Evolutionary conservation across 2,797 vertebrate species (phyloP), one percentile per base, ranked within the genome.

Genomic region (Morelia viridis): DNA sequence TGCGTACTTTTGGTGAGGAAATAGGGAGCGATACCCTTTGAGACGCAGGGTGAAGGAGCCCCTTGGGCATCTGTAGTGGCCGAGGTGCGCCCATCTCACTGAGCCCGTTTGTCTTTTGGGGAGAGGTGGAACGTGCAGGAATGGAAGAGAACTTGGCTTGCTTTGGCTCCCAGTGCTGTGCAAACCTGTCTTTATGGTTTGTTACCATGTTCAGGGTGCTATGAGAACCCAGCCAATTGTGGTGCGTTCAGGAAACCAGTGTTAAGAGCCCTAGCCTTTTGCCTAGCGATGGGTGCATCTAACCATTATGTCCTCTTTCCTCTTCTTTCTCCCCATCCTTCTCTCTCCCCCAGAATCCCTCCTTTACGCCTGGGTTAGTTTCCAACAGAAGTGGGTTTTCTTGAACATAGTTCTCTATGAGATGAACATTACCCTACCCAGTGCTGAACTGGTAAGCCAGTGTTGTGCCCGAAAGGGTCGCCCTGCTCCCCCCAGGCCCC

Each of bases 321-420:
- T 58, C 28, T 17, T 17, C 3, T 11, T 41, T 89, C 11, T 86
- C 90, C 87, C 90, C 26, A 17, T 31, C 12, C 22, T 28, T 11
- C 62, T 28, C 3, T 68, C 5, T 5, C 90, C 76, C 61, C 65
- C 92, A 99, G 98, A 94, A 56, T 94, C 95, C 46, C 89, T 98
- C 41, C 96, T 99, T 89, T 93, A 97, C 84, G 93, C 98, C 58
- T 98, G 98, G 96, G 96, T 98, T 95, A 96, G 93, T 94, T 98
- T 97, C 96, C 98, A 99, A 94, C 95, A 98, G 88, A 97, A 96
- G 84, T 99, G 98, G 98, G 94, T 97, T 60, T 98, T 98, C 93
- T 94, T 99, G 92, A 98, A 96, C 84, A 98, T 97, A 92, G 96
- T 97, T 71, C 97, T 98, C 3, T 85, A 96, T 90, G 97, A 98